Evolutionary conservation across 2,797 vertebrate genomes (phyloP).

Genomic region (Etheostoma nigrum): DNA sequence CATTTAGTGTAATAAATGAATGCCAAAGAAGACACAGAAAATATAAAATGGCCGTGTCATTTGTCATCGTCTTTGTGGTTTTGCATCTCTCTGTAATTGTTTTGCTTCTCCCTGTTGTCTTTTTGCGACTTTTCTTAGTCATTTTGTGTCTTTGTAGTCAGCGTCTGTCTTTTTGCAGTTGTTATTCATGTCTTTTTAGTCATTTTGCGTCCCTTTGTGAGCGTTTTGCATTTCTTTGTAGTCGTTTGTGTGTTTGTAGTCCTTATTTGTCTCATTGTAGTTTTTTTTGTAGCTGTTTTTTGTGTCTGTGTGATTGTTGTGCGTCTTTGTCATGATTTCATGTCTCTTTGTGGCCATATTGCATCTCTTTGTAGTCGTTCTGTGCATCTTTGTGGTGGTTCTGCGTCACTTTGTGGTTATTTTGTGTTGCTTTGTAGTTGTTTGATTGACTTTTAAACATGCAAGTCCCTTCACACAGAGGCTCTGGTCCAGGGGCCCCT

Average conservation of each 20-base stretch:
- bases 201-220: not conserved
- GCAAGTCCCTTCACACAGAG: not conserved
- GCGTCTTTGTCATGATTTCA: no score
- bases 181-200: not conserved
- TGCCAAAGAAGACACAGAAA: not conserved
- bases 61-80: not conserved
- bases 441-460: constrained; percentile 4
- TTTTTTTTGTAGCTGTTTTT: no score
- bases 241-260: not conserved
- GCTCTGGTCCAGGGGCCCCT: not conserved
- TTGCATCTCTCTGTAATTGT: not conserved
- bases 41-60: not conserved
- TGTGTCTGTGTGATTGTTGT: no score
- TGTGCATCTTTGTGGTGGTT: no score
- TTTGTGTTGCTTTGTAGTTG: not conserved
- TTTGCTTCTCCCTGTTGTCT: not conserved
- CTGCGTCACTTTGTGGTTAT: no score
- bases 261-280: no score
- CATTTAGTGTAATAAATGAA: not conserved
- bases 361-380: no score
- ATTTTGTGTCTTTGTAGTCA: not conserved
- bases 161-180: not conserved
- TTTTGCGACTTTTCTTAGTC: not conserved
- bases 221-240: not conserved
- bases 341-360: no score